Base-by-base conservation (phyloP, 1,140 invertebrate species). In the Monomorium pharaonis region DNA sequence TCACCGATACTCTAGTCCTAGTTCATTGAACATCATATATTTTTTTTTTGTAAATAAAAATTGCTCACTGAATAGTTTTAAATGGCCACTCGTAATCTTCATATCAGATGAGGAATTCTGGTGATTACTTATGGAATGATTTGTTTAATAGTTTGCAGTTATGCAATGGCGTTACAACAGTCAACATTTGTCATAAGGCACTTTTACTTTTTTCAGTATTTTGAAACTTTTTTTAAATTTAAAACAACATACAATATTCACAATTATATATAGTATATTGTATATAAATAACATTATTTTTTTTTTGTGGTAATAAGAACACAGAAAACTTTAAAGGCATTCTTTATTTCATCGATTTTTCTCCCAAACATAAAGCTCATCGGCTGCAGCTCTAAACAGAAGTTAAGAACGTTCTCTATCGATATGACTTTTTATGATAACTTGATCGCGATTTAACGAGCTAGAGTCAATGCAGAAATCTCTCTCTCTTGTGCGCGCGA, bases 361-460 rank as follows among this genome's bases (percentile, higher is more conserved):
- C 9, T 33, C 33, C 3, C 42, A 78, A 44, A 54, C 3, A 54
- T 4, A 76, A 60, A 42, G 37, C 27, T 27, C 5, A 7, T 7
- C 30, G 21, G 21, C 47, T 16, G 21, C 27, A 16, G n/a, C n/a
- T 42, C 33, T 5, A 10, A 18, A 6, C 14, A 6, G 37, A 56
- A n/a, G 24, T 44, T 33, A 37, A 65, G n/a, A 33, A 44, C 24
- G 24, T 37, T n/a, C 33, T n/a, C 33, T 54, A 21, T 44, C 30
- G 44, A 33, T 74, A 33, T n/a, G n/a, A 74, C 24, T 24, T 70
- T 72, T 83, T 58, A 72, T 18, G 51, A 72, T 24, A 2, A 58
- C 7, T 44, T 14, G 78, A 83, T 72, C 51, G 37, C 54, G 54
- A 69, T 83, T 83, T 72, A 60, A 74, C 51, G 67, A 33, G 54